Base-by-base conservation (phyloP, 2,113 vertebrate genomes). In the Cnemophilus loriae region DNA sequence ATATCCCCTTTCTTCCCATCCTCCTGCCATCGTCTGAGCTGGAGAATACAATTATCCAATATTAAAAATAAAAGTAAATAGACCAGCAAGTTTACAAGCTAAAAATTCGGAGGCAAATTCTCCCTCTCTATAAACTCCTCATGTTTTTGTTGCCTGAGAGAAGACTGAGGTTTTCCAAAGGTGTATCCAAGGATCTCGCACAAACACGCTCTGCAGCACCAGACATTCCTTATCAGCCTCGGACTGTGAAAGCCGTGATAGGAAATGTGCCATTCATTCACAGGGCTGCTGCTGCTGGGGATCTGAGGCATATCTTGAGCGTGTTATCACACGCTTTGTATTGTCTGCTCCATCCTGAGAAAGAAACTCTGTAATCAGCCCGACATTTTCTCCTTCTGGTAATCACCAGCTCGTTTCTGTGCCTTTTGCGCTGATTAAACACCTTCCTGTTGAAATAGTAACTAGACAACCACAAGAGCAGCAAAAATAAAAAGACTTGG, bases 361-460 rank as follows among this genome's bases (percentile, higher is more conserved):
- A 95, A 92, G 96, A 96, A 96, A 94, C 83, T 39, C 21, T 93
- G 83, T 91, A 95, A 95, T 98, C 94, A 95, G 71, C 71, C 41
- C 11, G 13, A 67, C 56, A 41, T 63, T 94, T 74, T 93, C 91
- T 97, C 93, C 74, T 90, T 59, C 85, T 94, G 94, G 79, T 94
- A 89, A 94, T 75, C 53, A 76, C 49, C 92, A 42, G 68, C 80
- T 95, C 32, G 0, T 90, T 93, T 91, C 35, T 71, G 78, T 76
- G 89, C 55, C 37, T 96, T 95, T 93, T 55, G 35, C 1, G 0
- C 92, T 96, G 97, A 97, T 97, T 95, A 96, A 97, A 91, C 68
- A 73, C 90, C 81, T 97, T 97, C 97, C 95, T 96, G 95, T 94
- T 97, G 84, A 95, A 97, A 97, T 84, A 93, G 86, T 90, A 81